These are phyloP conservation scores for Leucophenga maculata DNA, from an alignment of 2,888 invertebrate genomes.

Conservation along the genomic window DNA sequence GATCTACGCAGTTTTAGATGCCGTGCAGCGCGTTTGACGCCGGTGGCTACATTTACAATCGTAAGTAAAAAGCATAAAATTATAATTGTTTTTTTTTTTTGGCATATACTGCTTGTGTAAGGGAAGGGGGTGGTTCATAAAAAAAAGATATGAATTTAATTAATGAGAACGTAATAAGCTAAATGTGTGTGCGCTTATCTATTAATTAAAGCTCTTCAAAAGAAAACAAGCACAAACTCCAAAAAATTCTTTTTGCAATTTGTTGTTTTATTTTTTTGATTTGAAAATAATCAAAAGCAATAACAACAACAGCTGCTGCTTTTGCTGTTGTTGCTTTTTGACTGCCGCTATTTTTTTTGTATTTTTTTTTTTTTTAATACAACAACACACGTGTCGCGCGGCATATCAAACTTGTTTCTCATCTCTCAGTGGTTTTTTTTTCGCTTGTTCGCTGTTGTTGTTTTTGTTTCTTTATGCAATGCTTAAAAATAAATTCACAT, in stretches of 20 bases:
- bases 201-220: not conserved
- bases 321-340: no score
- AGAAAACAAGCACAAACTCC: no score
- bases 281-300: not conserved
- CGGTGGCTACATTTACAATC: slow-evolving; percentile 55
- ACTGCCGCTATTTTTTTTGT: not conserved
- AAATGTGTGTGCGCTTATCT: not conserved
- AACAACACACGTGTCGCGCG: not conserved
- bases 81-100: no score
- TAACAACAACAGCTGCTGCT: not conserved
- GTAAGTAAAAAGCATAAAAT: slow-evolving; percentile 50
- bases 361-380: no score
- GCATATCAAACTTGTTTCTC: not conserved
- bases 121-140: no score
- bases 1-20: slow-evolving; percentile 73
- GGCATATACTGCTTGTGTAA: not conserved
- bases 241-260: no score
- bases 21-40: slow-evolving; percentile 67
- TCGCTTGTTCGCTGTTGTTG: not conserved
- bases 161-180: no score
- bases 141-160: no score
- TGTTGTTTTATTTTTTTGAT: not conserved
- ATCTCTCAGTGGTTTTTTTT: slow-evolving; percentile 8
- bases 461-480: no score
- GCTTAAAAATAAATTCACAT: no score